Percentiles rank a stretch among this genome's conserved stretches.
Evolutionary conservation across 2,797 vertebrate species (phyloP).

Genomic region (Tamandua tetradactyla): DNA sequence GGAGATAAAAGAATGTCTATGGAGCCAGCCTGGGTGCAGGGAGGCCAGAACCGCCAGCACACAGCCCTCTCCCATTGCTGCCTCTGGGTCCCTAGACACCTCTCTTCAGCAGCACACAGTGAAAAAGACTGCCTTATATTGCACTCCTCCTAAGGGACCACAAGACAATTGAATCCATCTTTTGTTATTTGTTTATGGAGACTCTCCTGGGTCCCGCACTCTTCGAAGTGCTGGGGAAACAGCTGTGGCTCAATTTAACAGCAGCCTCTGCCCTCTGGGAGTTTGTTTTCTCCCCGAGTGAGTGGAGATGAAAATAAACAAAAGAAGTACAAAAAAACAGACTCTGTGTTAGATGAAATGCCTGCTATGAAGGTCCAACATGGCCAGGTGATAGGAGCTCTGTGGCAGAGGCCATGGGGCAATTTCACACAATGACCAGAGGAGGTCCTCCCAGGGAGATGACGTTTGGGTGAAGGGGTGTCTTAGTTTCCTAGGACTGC

Average conservation of each 20-base stretch:
- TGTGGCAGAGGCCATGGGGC: not conserved
- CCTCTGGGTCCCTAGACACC: not conserved
- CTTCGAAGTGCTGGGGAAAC: not conserved
- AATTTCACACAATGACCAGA: not conserved
- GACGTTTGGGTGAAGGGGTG: not conserved
- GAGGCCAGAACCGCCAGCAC: not conserved
- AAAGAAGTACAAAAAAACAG: not conserved
- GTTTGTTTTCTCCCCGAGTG: not conserved
- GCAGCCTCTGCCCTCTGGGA: not conserved
- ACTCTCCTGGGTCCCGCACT: not conserved
- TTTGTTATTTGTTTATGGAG: not conserved
- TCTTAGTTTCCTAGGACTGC: no score
- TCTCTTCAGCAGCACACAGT: not conserved
- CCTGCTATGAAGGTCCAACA: not conserved
- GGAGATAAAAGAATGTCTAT: constrained; percentile 15
- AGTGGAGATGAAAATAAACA: not conserved
- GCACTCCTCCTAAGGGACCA: not conserved
- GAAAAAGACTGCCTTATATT: not conserved
- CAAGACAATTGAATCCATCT: not conserved
- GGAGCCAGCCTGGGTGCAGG: not conserved
- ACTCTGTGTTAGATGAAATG: not conserved
- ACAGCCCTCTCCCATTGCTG: not conserved
- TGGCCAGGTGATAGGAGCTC: not conserved
- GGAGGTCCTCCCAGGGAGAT: not conserved
- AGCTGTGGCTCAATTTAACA: not conserved